Percentiles rank a stretch among this genome's conserved stretches.
These are phyloP conservation scores for Apostichopus parvimensis DNA, from an alignment of 35 echinoderm and acorn worm genomes.

Conservation along the genomic window DNA sequence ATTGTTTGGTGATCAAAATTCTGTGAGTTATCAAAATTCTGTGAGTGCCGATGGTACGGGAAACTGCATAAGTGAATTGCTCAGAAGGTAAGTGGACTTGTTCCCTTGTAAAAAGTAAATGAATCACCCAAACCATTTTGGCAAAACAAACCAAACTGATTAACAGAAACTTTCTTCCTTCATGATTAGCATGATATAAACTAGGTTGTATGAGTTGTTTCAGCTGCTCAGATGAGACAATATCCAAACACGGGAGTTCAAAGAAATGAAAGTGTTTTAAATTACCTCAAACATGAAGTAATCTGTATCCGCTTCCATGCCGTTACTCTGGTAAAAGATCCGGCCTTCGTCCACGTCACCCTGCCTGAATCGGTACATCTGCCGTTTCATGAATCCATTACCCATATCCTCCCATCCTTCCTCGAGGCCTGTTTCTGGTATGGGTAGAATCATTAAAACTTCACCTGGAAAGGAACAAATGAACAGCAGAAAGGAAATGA, in stretches of 20 bases:
- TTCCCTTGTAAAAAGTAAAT: neutral
- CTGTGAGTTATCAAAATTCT: no score
- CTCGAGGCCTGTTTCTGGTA: conserved; percentile 56
- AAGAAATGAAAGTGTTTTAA: no score
- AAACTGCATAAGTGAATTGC: no score
- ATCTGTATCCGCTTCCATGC: conserved; percentile 70
- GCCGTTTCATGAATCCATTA: conserved; percentile 77
- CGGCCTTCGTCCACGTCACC: conserved; percentile 80
- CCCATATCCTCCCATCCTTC: conserved; percentile 82
- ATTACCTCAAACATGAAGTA: conserved; percentile 51
- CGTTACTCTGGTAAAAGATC: conserved; percentile 81
- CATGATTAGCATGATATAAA: no score
- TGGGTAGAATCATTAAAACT: conserved; percentile 80
- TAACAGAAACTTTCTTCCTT: no score
- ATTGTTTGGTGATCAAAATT: neutral
- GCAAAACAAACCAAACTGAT: no score
- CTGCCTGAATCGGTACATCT: conserved; percentile 71
- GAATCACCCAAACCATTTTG: neutral
- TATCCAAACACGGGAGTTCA: no score
- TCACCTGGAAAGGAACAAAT: conserved; percentile 46
- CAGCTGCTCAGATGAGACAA: no score
- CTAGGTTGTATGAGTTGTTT: no score
- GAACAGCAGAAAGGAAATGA: neutral
- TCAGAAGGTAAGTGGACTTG: neutral
- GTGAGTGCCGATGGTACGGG: no score